A percentile compares a stretch with the other conserved stretches of the same genome.
Evolutionary conservation across 1,140 invertebrate genomes (phyloP).

Genomic region (Pseudobourletiella spinata): DNA sequence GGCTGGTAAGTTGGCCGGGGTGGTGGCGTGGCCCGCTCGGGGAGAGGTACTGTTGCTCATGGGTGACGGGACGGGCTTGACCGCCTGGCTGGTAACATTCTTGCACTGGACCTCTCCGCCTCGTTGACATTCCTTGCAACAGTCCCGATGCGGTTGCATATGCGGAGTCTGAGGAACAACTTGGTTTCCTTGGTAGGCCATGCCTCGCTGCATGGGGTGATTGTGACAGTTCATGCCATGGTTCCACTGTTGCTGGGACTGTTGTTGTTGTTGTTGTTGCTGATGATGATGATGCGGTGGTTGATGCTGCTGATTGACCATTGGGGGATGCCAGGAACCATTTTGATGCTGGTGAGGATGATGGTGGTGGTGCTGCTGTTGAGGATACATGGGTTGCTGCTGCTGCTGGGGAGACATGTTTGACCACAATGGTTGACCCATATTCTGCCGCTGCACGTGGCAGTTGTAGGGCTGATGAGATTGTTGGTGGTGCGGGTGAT

Average conservation of each 20-base stretch:
- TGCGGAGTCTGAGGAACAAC: too few species aligned
- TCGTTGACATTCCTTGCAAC: background rate
- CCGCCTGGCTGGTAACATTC: slow-evolving; percentile 32
- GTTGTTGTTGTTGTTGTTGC: background rate
- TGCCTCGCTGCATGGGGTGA: background rate
- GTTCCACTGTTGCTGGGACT: slow-evolving; percentile 5
- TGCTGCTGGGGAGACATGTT: background rate
- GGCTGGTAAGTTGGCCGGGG: slow-evolving; percentile 28
- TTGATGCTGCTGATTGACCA: background rate
- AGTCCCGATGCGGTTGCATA: background rate
- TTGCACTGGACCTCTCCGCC: slow-evolving; percentile 24
- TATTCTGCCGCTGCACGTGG: too few species aligned
- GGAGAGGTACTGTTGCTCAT: background rate
- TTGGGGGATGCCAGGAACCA: background rate
- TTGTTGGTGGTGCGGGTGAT: background rate
- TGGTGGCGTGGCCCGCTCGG: background rate
- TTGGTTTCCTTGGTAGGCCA: background rate
- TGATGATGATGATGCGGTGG: too few species aligned
- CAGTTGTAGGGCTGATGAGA: background rate
- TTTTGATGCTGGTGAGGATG: background rate
- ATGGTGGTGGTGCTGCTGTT: background rate
- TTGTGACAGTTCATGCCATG: too few species aligned
- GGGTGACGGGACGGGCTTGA: slow-evolving; percentile 2
- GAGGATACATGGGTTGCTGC: background rate
- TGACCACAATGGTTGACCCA: too few species aligned